Evolutionary conservation across 2,888 invertebrate genomes (phyloP), one percentile per base, ranked within the genome.

Genomic region (Synanthedon formicaeformis): DNA sequence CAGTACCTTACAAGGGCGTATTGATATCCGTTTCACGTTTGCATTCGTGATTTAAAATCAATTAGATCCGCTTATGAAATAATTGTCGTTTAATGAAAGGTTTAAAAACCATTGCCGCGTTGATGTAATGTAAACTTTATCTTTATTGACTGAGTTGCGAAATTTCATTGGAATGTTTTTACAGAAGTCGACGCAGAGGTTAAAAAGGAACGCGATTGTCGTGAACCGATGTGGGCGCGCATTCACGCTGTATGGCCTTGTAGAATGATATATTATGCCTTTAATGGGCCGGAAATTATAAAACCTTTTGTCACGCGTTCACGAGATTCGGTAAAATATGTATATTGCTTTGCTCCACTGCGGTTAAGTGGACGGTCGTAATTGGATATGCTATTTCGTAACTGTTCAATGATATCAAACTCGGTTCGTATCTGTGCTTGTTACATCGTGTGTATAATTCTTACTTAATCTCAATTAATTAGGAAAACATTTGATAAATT

Each of bases 201-300:
- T 34, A 67, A 72, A 71, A 63, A 71, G 76, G 78, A 80, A 81
- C 81, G 80, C 75, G 76, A 75, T 75, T 78, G 80, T 81, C 78
- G 76, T 78, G 78, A 71, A 73, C 67, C 57, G 54, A 62, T 58
- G 58, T 58, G 60, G 60, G 71, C 63, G 71, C 63, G 77, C 80
- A 67, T 77, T 82, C 82, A 71, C 76, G 69, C 66, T 65, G 57
- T 57, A 56, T 65, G 81, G 72, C 85, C 85, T 85, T 85, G 85
- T 67, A 59, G 62, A 64, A 65, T 69, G 69, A 78, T 71, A 69
- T 73, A 71, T 62, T 73, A 71, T 62, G 72, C 75, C 67, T 71
- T 75, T 79, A 80, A 75, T 76, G 77, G 76, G 71, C 78, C 81
- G 82, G 83, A 84, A 81, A 85, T 80, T 78, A 73, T 75, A 71